Percentiles rank a stretch among this genome's conserved stretches.
Evolutionary conservation across 2,113 vertebrate species (phyloP).

Genomic region (Plectropomus leopardus): DNA sequence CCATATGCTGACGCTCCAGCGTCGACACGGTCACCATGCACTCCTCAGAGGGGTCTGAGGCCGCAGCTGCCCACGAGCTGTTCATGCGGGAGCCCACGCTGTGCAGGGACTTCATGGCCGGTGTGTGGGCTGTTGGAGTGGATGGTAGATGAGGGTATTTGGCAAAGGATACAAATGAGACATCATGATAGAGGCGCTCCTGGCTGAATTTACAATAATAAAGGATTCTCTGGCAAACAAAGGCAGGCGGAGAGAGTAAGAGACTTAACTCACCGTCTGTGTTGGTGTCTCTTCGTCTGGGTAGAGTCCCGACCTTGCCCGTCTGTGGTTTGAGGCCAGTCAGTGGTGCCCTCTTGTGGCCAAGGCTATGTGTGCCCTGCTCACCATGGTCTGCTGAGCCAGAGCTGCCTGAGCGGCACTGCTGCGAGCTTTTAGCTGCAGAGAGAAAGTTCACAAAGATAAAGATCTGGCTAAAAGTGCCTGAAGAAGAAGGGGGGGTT

Average conservation of each 20-base stretch:
- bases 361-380: slow-evolving; percentile 80
- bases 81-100: slow-evolving; percentile 76
- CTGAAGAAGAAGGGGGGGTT: neutral
- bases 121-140: slow-evolving; percentile 64
- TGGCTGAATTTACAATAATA: slow-evolving; percentile 11
- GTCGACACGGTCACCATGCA: slow-evolving; percentile 86
- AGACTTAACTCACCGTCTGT: slow-evolving; percentile 73
- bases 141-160: slow-evolving; percentile 40
- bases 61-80: slow-evolving; percentile 80
- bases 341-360: slow-evolving; percentile 81
- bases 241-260: slow-evolving; percentile 14
- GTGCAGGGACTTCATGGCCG: slow-evolving; percentile 72
- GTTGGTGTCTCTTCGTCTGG: slow-evolving; percentile 76
- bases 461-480: neutral
- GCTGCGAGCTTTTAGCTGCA: slow-evolving; percentile 74
- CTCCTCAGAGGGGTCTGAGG: slow-evolving; percentile 81
- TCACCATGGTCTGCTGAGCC: slow-evolving; percentile 61
- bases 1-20: slow-evolving; percentile 83
- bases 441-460: slow-evolving; percentile 1
- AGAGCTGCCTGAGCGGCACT: slow-evolving; percentile 62
- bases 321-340: slow-evolving; percentile 75
- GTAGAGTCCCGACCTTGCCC: slow-evolving; percentile 78
- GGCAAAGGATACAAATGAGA: slow-evolving; percentile 41
- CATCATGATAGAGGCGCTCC: neutral
- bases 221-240: slow-evolving; percentile 32